phyloP scores from a whole-genome alignment of 2,888 invertebrate genomes.

The Galerucella pusilla region DNA sequence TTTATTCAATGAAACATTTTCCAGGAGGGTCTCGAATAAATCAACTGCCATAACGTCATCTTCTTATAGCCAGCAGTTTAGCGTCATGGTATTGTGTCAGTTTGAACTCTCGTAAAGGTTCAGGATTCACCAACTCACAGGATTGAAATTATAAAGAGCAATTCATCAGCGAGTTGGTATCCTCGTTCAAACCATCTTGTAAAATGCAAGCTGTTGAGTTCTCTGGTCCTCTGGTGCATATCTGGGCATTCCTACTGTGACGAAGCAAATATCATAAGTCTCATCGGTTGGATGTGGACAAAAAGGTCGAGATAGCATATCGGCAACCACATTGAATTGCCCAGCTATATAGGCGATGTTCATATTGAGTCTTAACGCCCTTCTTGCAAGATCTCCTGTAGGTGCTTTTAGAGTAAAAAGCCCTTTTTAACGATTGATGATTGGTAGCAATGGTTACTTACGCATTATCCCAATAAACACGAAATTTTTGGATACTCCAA shows the following conservation, averaged over 20 bases:
- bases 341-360: conserved; percentile 58
- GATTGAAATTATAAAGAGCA: too few relatives aligned
- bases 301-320: conserved; percentile 19
- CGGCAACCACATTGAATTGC: conserved; percentile 6
- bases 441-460: conserved; percentile 60
- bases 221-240: too few relatives aligned
- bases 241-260: neutral
- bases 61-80: conserved; percentile 1
- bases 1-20: conserved; percentile 12
- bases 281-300: neutral
- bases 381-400: conserved; percentile 62
- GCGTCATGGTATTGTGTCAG: conserved; percentile 21
- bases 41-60: conserved; percentile 50
- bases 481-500: conserved; percentile 59
- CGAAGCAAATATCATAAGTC: neutral
- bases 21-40: conserved; percentile 51
- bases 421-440: conserved; percentile 65
- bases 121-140: neutral
- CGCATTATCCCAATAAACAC: conserved; percentile 60
- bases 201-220: too few relatives aligned
- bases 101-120: neutral
- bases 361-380: conserved; percentile 61
- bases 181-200: too few relatives aligned
- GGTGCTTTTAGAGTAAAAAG: conserved; percentile 59
- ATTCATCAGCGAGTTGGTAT: too few relatives aligned